phyloP scores from a whole-genome alignment of 1,140 invertebrate species.

The Atta cephalotes region DNA sequence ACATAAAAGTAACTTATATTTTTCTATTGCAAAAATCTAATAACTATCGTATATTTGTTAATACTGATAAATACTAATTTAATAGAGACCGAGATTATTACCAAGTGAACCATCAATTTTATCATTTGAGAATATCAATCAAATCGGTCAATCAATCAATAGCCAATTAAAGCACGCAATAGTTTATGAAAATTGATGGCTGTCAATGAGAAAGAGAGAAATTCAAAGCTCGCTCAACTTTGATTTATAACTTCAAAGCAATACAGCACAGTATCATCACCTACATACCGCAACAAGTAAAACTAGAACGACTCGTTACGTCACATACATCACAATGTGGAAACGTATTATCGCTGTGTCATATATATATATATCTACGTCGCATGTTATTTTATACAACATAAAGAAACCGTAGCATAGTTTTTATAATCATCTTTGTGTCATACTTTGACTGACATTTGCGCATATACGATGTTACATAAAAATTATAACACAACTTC shows the following conservation, averaged over 20 bases:
- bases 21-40: not conserved
- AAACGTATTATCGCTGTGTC: constrained; percentile 31
- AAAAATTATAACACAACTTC: not conserved
- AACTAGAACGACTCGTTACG: constrained; percentile 48
- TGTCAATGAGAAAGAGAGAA: constrained; percentile 55
- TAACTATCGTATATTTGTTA: not conserved
- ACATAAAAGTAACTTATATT: not conserved
- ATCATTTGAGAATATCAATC: constrained; percentile 48
- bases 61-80: not conserved
- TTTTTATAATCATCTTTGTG: constrained; percentile 24
- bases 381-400: constrained; percentile 42
- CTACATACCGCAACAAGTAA: constrained; percentile 2
- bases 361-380: constrained; percentile 27
- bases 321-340: constrained; percentile 21
- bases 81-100: constrained; percentile 18
- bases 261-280: constrained; percentile 21
- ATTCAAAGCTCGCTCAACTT: constrained; percentile 5
- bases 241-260: constrained; percentile 57
- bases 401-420: constrained; percentile 34
- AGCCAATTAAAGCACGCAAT: constrained; percentile 43
- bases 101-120: not conserved
- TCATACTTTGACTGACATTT: constrained; percentile 46
- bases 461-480: not conserved
- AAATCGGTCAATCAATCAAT: constrained; percentile 47
- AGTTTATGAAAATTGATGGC: constrained; percentile 63